A percentile compares a stretch with the other conserved stretches of the same genome.
Conservation (phyloP, 2,888 invertebrate species). For the Acanthosepion esculentum region DNA sequence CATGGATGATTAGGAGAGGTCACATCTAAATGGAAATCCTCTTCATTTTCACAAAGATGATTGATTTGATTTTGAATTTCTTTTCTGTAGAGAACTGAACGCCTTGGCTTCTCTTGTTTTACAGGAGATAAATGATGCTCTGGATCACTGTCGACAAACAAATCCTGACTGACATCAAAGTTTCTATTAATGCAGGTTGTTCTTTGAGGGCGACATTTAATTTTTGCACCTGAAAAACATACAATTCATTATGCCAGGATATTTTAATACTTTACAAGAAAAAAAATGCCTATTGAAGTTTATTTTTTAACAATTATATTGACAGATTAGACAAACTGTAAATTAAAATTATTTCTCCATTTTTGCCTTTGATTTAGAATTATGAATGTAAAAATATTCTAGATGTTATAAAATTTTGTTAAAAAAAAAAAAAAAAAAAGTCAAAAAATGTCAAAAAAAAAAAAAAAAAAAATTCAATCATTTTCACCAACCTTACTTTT, state of each 20-base stretch:
- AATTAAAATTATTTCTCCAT: too few species aligned
- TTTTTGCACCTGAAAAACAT: background rate
- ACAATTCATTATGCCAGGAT: background rate
- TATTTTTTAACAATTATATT: background rate
- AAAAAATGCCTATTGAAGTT: background rate
- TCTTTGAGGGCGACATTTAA: background rate
- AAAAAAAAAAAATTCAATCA: too few species aligned
- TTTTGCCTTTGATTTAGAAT: too few species aligned
- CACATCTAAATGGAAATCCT: slow-evolving; percentile 39
- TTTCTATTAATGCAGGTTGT: background rate
- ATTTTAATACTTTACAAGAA: background rate
- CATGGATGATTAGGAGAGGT: slow-evolving; percentile 46
- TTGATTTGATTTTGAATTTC: background rate
- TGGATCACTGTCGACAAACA: slow-evolving; percentile 44
- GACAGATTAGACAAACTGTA: background rate
- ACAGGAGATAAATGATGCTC: background rate
- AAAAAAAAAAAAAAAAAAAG: too few species aligned
- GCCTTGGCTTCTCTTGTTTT: background rate
- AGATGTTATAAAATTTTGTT: too few species aligned
- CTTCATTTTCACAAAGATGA: background rate
- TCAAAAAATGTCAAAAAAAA: too few species aligned
- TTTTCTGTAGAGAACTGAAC: background rate
- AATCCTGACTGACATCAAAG: slow-evolving; percentile 6
- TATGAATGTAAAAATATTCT: too few species aligned
- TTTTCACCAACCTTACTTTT: too few species aligned